Conservation (phyloP, 2,113 vertebrate genomes). For the Vulpes ferrilata region DNA sequence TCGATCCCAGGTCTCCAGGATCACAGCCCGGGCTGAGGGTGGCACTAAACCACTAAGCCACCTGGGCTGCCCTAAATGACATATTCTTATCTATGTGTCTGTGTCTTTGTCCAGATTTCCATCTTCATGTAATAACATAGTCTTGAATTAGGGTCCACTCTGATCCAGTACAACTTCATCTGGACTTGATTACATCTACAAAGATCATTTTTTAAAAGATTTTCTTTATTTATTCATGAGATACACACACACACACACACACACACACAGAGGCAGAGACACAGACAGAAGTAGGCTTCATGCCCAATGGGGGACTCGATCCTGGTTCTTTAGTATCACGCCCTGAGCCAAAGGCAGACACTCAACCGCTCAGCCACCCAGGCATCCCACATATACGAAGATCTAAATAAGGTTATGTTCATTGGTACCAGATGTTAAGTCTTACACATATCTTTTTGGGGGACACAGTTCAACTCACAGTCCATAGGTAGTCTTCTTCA, state of each 20-base stretch:
- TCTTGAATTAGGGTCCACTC: neutral
- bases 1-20: too few relatives aligned
- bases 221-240: too few relatives aligned
- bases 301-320: too few relatives aligned
- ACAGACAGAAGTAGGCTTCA: too few relatives aligned
- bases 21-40: too few relatives aligned
- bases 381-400: neutral
- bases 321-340: too few relatives aligned
- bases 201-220: neutral
- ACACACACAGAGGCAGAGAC: too few relatives aligned
- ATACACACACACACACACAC: too few relatives aligned
- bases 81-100: neutral
- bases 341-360: too few relatives aligned
- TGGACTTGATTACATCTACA: slow-evolving; percentile 16
- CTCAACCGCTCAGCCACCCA: too few relatives aligned
- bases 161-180: neutral
- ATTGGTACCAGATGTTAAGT: neutral
- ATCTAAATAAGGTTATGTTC: neutral
- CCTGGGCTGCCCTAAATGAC: too few relatives aligned
- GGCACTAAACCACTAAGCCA: too few relatives aligned
- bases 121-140: neutral
- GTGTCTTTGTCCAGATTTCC: neutral
- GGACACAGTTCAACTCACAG: neutral
- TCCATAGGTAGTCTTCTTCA: neutral
- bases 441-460: neutral